A percentile compares a stretch with the other conserved stretches of the same genome.
phyloP scores from a whole-genome alignment of 2,888 invertebrate genomes.

The Chironomus riparius region DNA sequence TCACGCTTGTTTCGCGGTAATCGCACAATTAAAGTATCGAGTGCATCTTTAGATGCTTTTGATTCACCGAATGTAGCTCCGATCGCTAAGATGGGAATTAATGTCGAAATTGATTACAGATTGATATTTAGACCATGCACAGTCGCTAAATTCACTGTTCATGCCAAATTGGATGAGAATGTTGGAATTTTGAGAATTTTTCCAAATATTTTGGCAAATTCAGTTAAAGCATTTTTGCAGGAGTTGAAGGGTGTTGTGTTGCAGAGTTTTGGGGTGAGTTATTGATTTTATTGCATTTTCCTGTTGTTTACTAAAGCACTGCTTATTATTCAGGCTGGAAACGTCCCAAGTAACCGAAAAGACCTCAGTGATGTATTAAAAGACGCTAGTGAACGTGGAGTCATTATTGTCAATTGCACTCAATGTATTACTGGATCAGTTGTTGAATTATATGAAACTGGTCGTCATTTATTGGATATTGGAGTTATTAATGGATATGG shows the following conservation, averaged over 20 bases:
- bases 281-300: too few relatives aligned
- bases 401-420: conserved; percentile 84
- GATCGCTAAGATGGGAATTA: conserved; percentile 72
- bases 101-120: conserved; percentile 47
- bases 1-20: conserved; percentile 85
- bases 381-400: conserved; percentile 62
- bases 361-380: conserved; percentile 67
- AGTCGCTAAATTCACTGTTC: conserved; percentile 59
- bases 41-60: conserved; percentile 39
- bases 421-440: conserved; percentile 84
- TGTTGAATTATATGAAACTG: conserved; percentile 71
- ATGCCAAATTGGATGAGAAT: conserved; percentile 66
- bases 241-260: conserved; percentile 76
- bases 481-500: conserved; percentile 38
- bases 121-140: conserved; percentile 51
- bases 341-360: conserved; percentile 74
- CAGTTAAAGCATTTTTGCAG: conserved; percentile 62
- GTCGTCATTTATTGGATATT: conserved; percentile 48
- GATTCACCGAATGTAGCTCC: conserved; percentile 72
- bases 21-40: conserved; percentile 41
- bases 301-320: too few relatives aligned
- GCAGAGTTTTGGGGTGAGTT: conserved; percentile 70
- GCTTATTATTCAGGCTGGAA: conserved; percentile 43
- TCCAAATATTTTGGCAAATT: conserved; percentile 78
- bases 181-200: conserved; percentile 82